phyloP scores from a whole-genome alignment of 2,888 invertebrate species.

The Agriotes lineatus region DNA sequence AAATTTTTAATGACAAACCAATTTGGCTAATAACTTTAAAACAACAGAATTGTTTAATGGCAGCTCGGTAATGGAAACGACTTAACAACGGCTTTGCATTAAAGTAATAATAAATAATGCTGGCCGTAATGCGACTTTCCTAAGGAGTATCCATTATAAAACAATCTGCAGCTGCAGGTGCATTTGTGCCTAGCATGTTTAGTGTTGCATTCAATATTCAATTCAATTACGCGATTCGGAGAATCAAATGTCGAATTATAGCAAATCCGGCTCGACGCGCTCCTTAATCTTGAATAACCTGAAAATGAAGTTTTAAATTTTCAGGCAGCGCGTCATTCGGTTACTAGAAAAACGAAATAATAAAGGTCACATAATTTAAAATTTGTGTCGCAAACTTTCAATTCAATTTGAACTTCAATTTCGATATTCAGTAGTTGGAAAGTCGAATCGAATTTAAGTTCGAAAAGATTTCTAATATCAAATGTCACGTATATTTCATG shows the following conservation, averaged over 20 bases:
- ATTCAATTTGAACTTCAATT: conserved; percentile 44
- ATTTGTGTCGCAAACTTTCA: conserved; percentile 44
- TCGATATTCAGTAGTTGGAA: conserved; percentile 45
- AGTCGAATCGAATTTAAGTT: conserved; percentile 44
- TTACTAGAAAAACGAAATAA: conserved; percentile 33
- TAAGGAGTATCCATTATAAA: conserved; percentile 25
- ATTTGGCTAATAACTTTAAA: conserved; percentile 32
- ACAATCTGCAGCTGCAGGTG: conserved; percentile 25
- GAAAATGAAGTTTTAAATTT: conserved; percentile 44
- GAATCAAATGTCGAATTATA: conserved; percentile 32
- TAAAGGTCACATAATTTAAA: conserved; percentile 45
- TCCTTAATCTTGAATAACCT: conserved; percentile 37
- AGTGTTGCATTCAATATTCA: conserved; percentile 33
- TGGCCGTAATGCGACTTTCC: neutral
- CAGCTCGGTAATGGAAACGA: conserved; percentile 25
- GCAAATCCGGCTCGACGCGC: conserved; percentile 19
- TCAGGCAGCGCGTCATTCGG: conserved; percentile 25
- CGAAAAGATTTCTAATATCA: conserved; percentile 45
- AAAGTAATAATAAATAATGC: conserved; percentile 24
- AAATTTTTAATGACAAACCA: conserved; percentile 9
- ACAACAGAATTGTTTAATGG: conserved; percentile 27
- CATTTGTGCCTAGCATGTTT: conserved; percentile 15
- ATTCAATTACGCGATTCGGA: conserved; percentile 28
- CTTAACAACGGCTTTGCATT: conserved; percentile 26
- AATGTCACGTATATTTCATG: conserved; percentile 45